Evolutionary conservation across 1,140 invertebrate genomes (phyloP), one percentile per base, ranked within the genome.

Genomic region (Charaxes varanes): DNA sequence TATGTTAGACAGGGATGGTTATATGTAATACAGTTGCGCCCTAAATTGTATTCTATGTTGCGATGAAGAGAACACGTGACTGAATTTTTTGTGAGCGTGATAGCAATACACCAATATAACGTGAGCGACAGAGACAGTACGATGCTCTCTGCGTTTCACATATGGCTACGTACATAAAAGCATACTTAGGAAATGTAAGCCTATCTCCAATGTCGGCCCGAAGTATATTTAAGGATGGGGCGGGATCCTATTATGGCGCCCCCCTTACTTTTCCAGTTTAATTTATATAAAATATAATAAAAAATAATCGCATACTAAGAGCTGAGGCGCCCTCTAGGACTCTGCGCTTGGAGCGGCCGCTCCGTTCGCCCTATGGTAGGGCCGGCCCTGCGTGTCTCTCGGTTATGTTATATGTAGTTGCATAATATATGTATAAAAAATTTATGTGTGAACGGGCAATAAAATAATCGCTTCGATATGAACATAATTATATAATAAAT

Each of bases 141-240:
- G n/a, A n/a, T n/a, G n/a, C n/a, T n/a, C n/a, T n/a, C n/a, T n/a
- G 33, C 22, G 19, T 37, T 15, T 37, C 28, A 26, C 26, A 16
- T 23, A 31, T 13, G 28, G 30, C 38, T 41, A 41, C 26, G 30
- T 41, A 33, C 7, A n/a, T 10, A 31, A 30, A 33, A 41, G 13
- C n/a, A 13, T 31, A 24, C 11, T 19, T 8, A 12, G 7, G 22
- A 24, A 8, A 24, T 11, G 18, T 22, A 34, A 12, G 32, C 19
- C 33, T n/a, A n/a, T n/a, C n/a, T n/a, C n/a, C n/a, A n/a, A n/a
- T n/a, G n/a, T n/a, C n/a, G n/a, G n/a, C n/a, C n/a, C n/a, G n/a
- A n/a, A n/a, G n/a, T n/a, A n/a, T n/a, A n/a, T n/a, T n/a, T n/a
- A n/a, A n/a, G n/a, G n/a, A n/a, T n/a, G n/a, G n/a, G n/a, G n/a